Evolutionary conservation across 2,113 vertebrate genomes (phyloP), one percentile per base, ranked within the genome.

Genomic region (Colistium nudipinnis): DNA sequence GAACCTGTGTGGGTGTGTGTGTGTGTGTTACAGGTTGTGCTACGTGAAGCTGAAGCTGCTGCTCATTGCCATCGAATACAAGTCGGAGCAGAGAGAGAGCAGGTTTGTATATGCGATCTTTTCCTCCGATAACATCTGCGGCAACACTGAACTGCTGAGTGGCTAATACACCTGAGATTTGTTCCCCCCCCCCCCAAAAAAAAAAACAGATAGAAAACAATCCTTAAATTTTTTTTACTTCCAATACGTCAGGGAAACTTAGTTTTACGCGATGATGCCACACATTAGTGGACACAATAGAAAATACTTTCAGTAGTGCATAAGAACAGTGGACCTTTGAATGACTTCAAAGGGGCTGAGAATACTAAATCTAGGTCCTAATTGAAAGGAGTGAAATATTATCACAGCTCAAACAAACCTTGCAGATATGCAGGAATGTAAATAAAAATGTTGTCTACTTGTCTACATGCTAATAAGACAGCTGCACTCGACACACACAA

Each of bases 1-100:
- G 1, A n/a, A n/a, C n/a, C n/a, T n/a, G n/a, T n/a, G n/a, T n/a
- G n/a, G n/a, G n/a, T n/a, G n/a, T n/a, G n/a, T 83, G 52, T 24
- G 11, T 65, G 27, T 87, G 43, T 91, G 80, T 74, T 88, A 13
- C 93, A 99, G 98, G 83, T 92, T 99, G 89, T 98, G 97, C 85
- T 99, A 98, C 89, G 97, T 98, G 79, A 99, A 99, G 86, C 93
- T 99, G 83, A 99, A 99, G 93, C 94, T 99, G 86, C 89, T 99
- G 88, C 95, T 99, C 92, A 98, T 99, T 93, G 97, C 98, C 92
- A 97, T 99, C 90, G 98, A 99, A 69, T 97, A 97, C 93, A 99
- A 99, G 93, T 97, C 98, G 0, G 96, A 98, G 84, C 95, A 96
- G 80, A 94, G 95, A 62, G 98, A 99, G 82, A 99, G 96, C 96